Evolutionary conservation across 2,113 vertebrate genomes (phyloP).

Genomic region (Neofelis nebulosa): DNA sequence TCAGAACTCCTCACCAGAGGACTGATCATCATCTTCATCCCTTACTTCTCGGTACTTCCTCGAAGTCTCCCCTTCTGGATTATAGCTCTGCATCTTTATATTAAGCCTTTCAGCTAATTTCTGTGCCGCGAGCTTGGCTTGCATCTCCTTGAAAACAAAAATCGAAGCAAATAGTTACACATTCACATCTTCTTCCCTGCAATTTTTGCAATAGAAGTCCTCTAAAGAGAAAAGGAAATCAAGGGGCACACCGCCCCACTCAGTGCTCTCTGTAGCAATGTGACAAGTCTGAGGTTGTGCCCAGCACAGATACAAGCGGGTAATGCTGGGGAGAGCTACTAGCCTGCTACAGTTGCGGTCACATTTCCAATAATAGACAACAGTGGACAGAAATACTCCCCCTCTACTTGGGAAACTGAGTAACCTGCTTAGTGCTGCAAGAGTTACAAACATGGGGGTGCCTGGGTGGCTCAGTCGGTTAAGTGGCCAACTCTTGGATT

Average conservation of each 20-base stretch:
- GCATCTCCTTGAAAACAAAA: constrained; percentile 89
- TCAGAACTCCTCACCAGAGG: constrained; percentile 87
- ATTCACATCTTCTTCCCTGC: not conserved
- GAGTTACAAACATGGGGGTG: not conserved
- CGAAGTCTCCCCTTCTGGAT: constrained; percentile 87
- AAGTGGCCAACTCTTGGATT: too few relatives aligned
- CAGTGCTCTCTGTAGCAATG: not conserved
- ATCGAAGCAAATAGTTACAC: constrained; percentile 18
- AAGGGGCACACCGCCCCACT: not conserved
- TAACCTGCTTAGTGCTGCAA: not conserved
- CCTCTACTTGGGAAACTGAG: not conserved
- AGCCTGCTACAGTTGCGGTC: not conserved
- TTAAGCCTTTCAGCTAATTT: constrained; percentile 92
- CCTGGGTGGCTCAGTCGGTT: too few relatives aligned
- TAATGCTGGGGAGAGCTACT: not conserved
- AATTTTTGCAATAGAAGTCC: not conserved
- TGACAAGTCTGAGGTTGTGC: not conserved
- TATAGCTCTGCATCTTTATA: constrained; percentile 89
- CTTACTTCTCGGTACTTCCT: constrained; percentile 91
- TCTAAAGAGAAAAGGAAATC: not conserved
- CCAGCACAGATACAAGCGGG: not conserved
- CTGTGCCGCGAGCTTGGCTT: constrained; percentile 93
- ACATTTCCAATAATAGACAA: not conserved
- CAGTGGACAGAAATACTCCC: not conserved
- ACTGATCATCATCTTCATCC: constrained; percentile 88